Evolutionary conservation across 2,888 invertebrate species (phyloP), one percentile per base, ranked within the genome.

Genomic region (Phortica magna): DNA sequence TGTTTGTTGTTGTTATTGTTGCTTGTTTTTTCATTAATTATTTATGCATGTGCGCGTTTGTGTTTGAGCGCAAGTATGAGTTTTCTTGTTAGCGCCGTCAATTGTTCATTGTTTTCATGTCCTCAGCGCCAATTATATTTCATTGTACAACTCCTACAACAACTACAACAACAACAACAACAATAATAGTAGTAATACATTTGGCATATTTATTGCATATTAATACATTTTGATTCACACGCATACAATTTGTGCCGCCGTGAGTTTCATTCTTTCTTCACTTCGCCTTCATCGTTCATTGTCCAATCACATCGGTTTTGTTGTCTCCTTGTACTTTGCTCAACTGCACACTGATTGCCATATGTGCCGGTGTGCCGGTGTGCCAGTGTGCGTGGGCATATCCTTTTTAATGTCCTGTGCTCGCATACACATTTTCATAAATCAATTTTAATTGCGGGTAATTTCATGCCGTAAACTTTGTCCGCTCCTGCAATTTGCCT

Each of bases 361-460:
- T 41, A 41, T 67, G n/a, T 7, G 7, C 14, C 57, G 57, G 2
- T 17, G 59, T 9, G 59, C 59, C 22, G 22, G 70, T 22, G 48
- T 12, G 7, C n/a, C n/a, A n/a, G n/a, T 12, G 48, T 6, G 48
- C 7, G 48, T 61, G n/a, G n/a, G 39, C 14, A 42, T 67, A 67
- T 41, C 43, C 76, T 59, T 68, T 42, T 42, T 42, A 64, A 48
- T 81, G 67, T 43, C 53, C 55, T 55, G 12, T 59, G 39, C 72
- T 75, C 65, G 75, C 76, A 71, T 67, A 71, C 78, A 77, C 80
- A 79, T 81, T 82, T 85, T 78, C 83, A 85, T 90, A 89, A 90
- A 89, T 90, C 89, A 88, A 84, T 82, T 89, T 89, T 89, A 89
- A 90, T 89, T 88, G 87, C 83, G 81, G 87, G 87, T 85, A 90